Evolutionary conservation across 2,797 vertebrate genomes (phyloP).

Genomic region (Chaunax sp.): DNA sequence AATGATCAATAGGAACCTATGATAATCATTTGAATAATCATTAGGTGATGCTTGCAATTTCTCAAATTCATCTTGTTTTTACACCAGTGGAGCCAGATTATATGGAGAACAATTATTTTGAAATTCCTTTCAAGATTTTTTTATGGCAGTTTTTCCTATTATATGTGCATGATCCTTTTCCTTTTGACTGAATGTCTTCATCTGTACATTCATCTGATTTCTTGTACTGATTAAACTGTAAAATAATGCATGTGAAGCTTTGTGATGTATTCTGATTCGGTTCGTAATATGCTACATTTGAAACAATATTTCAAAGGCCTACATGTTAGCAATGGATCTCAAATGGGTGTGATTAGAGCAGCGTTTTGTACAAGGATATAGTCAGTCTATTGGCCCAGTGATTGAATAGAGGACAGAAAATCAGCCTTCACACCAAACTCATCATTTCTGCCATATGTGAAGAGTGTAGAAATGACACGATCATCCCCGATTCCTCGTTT

Average conservation of each 20-base stretch:
- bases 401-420: neutral
- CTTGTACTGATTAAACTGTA: neutral
- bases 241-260: neutral
- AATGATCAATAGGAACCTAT: neutral
- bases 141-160: too few species aligned
- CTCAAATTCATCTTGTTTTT: too few species aligned
- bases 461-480: neutral
- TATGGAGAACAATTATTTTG: too few species aligned
- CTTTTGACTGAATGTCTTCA: too few species aligned
- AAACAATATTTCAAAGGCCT: slow-evolving; percentile 6
- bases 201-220: neutral
- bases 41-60: too few species aligned
- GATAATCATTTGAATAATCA: too few species aligned
- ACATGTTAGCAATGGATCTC: neutral
- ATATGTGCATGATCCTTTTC: too few species aligned
- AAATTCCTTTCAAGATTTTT: too few species aligned
- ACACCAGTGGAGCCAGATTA: too few species aligned
- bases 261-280: neutral
- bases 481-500: slow-evolving; percentile 4
- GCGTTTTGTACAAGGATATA: neutral
- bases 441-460: neutral
- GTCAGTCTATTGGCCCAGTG: neutral
- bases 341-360: slow-evolving; percentile 6
- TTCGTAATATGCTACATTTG: neutral
- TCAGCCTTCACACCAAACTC: neutral